phyloP scores from a whole-genome alignment of 35 echinoderm and acorn worm species.

The Eucidaris tribuloides region DNA sequence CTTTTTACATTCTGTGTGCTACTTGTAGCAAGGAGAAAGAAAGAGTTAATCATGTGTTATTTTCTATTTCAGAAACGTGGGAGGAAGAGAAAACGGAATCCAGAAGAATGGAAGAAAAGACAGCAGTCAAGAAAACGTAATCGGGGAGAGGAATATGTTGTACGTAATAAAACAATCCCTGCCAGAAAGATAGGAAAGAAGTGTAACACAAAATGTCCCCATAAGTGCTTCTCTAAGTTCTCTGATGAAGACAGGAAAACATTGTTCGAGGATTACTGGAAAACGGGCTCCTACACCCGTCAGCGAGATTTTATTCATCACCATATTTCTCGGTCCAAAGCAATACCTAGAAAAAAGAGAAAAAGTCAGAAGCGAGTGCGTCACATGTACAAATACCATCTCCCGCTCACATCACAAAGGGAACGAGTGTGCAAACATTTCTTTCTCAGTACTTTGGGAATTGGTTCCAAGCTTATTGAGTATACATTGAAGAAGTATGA shows the following conservation, averaged over 20 bases:
- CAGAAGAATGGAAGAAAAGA: slow-evolving; percentile 8
- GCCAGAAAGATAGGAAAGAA: slow-evolving; percentile 4
- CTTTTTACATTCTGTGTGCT: neutral
- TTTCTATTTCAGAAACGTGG: slow-evolving; percentile 22
- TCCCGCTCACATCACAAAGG: neutral
- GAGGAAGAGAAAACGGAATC: slow-evolving; percentile 15
- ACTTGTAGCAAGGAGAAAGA: slow-evolving; percentile 12
- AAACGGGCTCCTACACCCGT: slow-evolving; percentile 14
- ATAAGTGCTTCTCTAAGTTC: slow-evolving; percentile 17
- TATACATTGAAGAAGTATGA: neutral
- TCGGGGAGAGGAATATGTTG: neutral
- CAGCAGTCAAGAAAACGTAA: slow-evolving; percentile 14
- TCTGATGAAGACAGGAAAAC: neutral
- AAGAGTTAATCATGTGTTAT: neutral
- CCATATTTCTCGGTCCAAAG: neutral
- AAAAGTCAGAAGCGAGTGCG: neutral
- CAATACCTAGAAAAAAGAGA: slow-evolving; percentile 4
- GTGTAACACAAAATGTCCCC: neutral
- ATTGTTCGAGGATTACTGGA: slow-evolving; percentile 8
- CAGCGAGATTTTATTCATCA: slow-evolving; percentile 22
- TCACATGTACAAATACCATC: neutral
- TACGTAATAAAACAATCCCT: slow-evolving; percentile 14
- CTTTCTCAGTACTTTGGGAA: neutral
- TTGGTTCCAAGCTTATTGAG: neutral
- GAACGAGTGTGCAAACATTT: neutral